These are phyloP conservation scores for Xanthorhoe designata DNA, from an alignment of 2,888 invertebrate genomes.

Conservation along the genomic window DNA sequence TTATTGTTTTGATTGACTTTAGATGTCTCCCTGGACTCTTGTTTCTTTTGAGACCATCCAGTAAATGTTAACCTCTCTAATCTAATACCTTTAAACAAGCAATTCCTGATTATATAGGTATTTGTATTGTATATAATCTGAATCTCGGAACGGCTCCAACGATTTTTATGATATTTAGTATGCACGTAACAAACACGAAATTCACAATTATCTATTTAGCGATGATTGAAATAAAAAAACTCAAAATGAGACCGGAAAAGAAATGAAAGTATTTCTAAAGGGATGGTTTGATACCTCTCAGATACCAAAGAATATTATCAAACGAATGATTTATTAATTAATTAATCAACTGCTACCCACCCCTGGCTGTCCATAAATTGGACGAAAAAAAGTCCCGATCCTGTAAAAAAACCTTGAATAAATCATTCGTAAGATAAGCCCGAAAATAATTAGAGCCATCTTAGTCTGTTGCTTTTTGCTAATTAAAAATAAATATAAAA, in stretches of 20 bases:
- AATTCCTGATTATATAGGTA: too few species aligned
- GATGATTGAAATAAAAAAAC: not conserved
- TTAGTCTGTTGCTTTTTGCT: slow-evolving; percentile 66
- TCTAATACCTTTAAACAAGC: too few species aligned
- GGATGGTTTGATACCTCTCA: slow-evolving; percentile 21
- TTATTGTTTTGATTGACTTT: too few species aligned
- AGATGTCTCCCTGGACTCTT: too few species aligned
- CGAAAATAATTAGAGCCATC: slow-evolving; percentile 75
- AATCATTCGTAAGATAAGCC: slow-evolving; percentile 80
- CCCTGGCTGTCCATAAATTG: slow-evolving; percentile 58
- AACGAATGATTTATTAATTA: slow-evolving; percentile 62
- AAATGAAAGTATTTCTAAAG: slow-evolving; percentile 9
- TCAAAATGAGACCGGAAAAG: slow-evolving; percentile 6
- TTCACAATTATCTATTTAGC: too few species aligned
- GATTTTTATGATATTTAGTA: too few species aligned
- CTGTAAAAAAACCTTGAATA: slow-evolving; percentile 61
- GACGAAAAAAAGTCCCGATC: slow-evolving; percentile 59
- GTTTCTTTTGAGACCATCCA: too few species aligned
- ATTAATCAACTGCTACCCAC: slow-evolving; percentile 60
- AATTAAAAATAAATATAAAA: slow-evolving; percentile 84
- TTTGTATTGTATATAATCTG: too few species aligned
- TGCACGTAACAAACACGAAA: too few species aligned
- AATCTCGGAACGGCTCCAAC: too few species aligned
- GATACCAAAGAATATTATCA: slow-evolving; percentile 39
- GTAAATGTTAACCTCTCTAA: too few species aligned